Conservation (phyloP, 2,888 invertebrate species). For the Philereme transversata region DNA sequence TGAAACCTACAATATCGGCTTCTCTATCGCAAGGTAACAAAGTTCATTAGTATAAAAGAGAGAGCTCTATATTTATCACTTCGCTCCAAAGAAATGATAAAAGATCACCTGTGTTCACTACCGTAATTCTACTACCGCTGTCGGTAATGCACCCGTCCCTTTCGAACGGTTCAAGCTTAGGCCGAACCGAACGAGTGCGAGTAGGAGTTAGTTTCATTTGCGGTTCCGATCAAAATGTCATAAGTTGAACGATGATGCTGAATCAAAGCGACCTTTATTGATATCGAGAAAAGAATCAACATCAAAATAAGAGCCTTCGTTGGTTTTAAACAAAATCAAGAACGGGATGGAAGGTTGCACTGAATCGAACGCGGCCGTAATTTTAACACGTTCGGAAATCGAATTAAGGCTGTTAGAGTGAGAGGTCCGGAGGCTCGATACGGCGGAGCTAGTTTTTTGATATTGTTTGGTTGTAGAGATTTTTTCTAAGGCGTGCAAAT, state of each 20-base stretch:
- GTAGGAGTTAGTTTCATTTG: constrained; percentile 78
- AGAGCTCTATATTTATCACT: constrained; percentile 70
- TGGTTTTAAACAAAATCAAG: constrained; percentile 49
- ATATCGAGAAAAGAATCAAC: constrained; percentile 3
- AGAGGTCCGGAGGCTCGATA: constrained; percentile 75
- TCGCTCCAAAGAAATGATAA: constrained; percentile 70
- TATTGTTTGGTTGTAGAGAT: constrained; percentile 79
- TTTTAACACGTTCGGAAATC: constrained; percentile 83
- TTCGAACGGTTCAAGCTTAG: constrained; percentile 81
- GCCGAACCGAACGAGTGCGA: constrained; percentile 81
- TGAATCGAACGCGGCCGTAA: constrained; percentile 76
- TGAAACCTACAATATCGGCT: constrained; percentile 52
- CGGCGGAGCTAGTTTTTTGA: constrained; percentile 77
- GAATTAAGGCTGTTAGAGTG: constrained; percentile 82
- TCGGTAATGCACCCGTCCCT: constrained; percentile 82
- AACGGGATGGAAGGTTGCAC: constrained; percentile 78
- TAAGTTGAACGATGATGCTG: constrained; percentile 36
- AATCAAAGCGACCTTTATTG: constrained; percentile 45
- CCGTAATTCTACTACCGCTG: constrained; percentile 76
- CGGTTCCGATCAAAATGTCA: constrained; percentile 46
- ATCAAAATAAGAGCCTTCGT: constrained; percentile 16
- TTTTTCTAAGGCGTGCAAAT: constrained; percentile 83
- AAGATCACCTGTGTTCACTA: constrained; percentile 85
- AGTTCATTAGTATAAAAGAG: constrained; percentile 57
- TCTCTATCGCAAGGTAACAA: constrained; percentile 50